Percentiles rank a stretch among this genome's conserved stretches.
Conservation (phyloP, 2,888 invertebrate species). For the Drosophila prolongata region DNA sequence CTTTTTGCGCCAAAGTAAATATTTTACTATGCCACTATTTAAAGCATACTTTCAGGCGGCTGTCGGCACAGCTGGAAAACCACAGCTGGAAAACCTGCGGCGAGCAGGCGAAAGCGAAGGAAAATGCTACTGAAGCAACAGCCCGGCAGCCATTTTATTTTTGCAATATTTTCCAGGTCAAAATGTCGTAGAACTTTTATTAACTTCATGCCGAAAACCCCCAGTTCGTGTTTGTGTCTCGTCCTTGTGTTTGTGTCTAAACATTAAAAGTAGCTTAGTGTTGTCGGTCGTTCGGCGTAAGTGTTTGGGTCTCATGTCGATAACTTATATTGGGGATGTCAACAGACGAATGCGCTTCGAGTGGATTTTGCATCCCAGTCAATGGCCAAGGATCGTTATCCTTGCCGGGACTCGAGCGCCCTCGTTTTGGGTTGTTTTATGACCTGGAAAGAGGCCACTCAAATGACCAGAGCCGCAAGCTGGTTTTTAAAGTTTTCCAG, state of each 20-base stretch:
- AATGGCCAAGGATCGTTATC: slow-evolving; percentile 33
- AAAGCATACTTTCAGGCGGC: slow-evolving; percentile 74
- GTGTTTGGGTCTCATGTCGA: slow-evolving; percentile 47
- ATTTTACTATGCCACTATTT: slow-evolving; percentile 77
- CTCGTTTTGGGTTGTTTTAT: slow-evolving; percentile 26
- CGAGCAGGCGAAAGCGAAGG: slow-evolving; percentile 21
- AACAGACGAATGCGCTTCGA: slow-evolving; percentile 44
- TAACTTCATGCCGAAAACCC: slow-evolving; percentile 55
- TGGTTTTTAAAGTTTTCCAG: slow-evolving; percentile 18
- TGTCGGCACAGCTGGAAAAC: slow-evolving; percentile 68
- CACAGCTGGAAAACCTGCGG: slow-evolving; percentile 38
- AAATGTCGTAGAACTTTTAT: slow-evolving; percentile 79
- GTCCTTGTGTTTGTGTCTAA: slow-evolving; percentile 44
- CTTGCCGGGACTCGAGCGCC: slow-evolving; percentile 14
- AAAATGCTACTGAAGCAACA: slow-evolving; percentile 59
- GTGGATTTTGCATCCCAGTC: slow-evolving; percentile 36
- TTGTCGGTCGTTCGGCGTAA: slow-evolving; percentile 46
- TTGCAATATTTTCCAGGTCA: slow-evolving; percentile 79
- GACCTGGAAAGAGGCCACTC: slow-evolving; percentile 36
- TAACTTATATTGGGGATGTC: slow-evolving; percentile 53
- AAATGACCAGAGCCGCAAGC: slow-evolving; percentile 17
- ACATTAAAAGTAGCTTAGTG: slow-evolving; percentile 67
- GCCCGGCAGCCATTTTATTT: slow-evolving; percentile 73
- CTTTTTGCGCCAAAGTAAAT: slow-evolving; percentile 72
- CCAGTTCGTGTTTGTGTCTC: slow-evolving; percentile 16